These are phyloP conservation scores for Trissolcus brochymenae DNA, from an alignment of 2,888 invertebrate species.

Conservation along the genomic window DNA sequence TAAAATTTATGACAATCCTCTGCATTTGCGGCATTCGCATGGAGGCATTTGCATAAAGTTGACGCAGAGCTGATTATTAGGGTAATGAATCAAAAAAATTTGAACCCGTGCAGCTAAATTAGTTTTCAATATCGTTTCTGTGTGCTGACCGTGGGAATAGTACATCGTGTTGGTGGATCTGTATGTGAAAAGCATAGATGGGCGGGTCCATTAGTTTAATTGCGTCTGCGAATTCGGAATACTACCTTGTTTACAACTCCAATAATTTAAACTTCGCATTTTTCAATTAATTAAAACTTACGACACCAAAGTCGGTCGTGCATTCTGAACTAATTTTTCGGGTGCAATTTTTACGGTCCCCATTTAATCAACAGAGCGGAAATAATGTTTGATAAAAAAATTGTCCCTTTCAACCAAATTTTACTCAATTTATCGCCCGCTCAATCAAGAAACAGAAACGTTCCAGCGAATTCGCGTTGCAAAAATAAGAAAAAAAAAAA, in stretches of 20 bases:
- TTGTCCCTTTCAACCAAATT: no score
- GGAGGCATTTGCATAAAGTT: constrained; percentile 43
- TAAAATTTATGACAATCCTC: constrained; percentile 34
- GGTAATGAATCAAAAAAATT: constrained; percentile 48
- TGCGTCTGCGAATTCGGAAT: constrained; percentile 50
- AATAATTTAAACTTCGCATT: constrained; percentile 23
- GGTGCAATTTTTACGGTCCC: neutral
- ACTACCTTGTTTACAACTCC: constrained; percentile 30
- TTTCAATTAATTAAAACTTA: constrained; percentile 20
- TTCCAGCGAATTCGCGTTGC: no score
- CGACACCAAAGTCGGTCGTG: neutral
- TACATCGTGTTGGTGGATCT: constrained; percentile 39
- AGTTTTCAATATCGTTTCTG: constrained; percentile 49
- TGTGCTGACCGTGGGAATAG: constrained; percentile 50
- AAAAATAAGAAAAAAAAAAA: no score
- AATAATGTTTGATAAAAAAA: neutral
- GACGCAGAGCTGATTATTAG: constrained; percentile 45
- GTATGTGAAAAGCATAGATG: constrained; percentile 47
- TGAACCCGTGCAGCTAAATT: constrained; percentile 50
- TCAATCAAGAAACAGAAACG: no score
- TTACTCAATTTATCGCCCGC: no score
- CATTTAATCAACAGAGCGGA: no score
- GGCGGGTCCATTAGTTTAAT: constrained; percentile 56
- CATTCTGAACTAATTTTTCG: no score
- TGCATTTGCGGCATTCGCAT: constrained; percentile 22